These are phyloP conservation scores for Calonectris borealis DNA, from an alignment of 2,113 vertebrate genomes.

Conservation along the genomic window DNA sequence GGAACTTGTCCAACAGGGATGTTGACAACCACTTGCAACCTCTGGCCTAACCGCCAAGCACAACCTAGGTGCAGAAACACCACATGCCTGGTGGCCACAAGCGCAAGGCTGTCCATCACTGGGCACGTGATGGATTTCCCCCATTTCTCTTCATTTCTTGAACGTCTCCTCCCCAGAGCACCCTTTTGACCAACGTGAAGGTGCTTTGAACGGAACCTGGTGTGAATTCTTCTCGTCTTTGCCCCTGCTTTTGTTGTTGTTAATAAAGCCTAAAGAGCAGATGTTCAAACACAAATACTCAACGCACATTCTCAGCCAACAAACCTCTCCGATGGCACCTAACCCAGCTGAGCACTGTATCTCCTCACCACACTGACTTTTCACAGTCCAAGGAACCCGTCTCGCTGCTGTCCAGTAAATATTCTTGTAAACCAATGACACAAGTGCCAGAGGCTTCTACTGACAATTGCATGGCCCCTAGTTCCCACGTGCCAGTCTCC, in stretches of 20 bases:
- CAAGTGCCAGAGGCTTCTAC: background rate
- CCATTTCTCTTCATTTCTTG: background rate
- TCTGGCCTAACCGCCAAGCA: background rate
- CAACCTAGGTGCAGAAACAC: background rate
- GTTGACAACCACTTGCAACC: background rate
- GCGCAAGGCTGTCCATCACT: background rate
- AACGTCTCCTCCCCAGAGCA: background rate
- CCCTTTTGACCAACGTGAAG: background rate
- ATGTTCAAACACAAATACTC: background rate
- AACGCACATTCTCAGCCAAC: background rate
- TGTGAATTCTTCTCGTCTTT: background rate
- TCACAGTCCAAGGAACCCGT: background rate
- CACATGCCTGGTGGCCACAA: background rate
- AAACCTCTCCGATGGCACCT: background rate
- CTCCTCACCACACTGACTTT: background rate
- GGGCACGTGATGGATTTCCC: background rate
- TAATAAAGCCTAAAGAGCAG: background rate
- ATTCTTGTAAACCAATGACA: background rate
- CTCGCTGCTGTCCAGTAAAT: background rate
- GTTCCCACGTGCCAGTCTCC: background rate
- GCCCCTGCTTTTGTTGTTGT: background rate
- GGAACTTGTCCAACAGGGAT: background rate
- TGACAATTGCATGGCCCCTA: background rate
- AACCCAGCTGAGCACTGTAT: background rate
- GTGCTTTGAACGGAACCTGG: background rate